These are phyloP conservation scores for Merluccius polli DNA, from an alignment of 2,797 vertebrate species.

Conservation along the genomic window DNA sequence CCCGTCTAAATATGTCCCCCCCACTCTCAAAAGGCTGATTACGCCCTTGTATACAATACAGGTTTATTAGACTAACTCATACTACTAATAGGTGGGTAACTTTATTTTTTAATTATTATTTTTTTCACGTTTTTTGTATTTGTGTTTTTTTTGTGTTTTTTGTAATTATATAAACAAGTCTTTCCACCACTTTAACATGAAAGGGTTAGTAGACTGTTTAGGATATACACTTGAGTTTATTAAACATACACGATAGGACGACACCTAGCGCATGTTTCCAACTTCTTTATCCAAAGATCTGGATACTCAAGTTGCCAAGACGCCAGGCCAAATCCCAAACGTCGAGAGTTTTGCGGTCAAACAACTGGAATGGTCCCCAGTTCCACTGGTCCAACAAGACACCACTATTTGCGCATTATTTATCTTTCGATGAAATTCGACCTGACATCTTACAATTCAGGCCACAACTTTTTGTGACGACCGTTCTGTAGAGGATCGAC, in stretches of 20 bases:
- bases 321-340: not conserved
- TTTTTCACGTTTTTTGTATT: no score
- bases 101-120: no score
- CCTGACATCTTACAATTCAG: not conserved
- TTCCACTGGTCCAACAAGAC: not conserved
- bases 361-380: not conserved
- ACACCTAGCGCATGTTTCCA: not conserved
- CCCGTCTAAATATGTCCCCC: no score
- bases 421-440: not conserved
- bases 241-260: not conserved
- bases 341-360: not conserved
- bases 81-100: no score
- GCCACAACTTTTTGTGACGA: not conserved
- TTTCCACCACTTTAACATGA: not conserved
- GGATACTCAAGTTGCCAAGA: not conserved
- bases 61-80: no score
- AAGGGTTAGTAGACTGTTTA: not conserved
- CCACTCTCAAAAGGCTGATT: no score
- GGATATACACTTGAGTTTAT: not conserved
- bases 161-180: no score
- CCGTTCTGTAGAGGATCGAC: not conserved
- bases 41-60: no score
- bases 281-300: not conserved
- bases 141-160: no score
- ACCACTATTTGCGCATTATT: not conserved